A percentile compares a stretch with the other conserved stretches of the same genome.
These are phyloP conservation scores for Synergus gifuensis DNA, from an alignment of 2,888 invertebrate species.

Conservation along the genomic window DNA sequence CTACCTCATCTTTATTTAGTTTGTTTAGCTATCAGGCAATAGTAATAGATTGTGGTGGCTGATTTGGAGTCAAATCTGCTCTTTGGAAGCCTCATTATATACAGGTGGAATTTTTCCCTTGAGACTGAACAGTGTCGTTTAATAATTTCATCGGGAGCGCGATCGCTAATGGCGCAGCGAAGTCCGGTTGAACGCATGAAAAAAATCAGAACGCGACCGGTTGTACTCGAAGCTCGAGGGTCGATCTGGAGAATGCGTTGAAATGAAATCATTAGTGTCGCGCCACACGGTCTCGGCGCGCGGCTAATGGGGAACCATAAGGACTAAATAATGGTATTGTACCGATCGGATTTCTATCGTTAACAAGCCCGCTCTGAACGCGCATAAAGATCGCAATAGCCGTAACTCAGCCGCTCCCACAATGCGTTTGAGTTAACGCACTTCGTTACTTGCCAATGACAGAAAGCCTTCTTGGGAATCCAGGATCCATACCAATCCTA, in stretches of 20 bases:
- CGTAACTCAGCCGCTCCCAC: constrained; percentile 72
- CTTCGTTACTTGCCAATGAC: constrained; percentile 66
- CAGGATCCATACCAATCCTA: neutral
- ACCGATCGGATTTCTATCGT: constrained; percentile 75
- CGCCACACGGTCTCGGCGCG: constrained; percentile 49
- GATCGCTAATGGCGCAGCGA: neutral
- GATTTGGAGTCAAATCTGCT: constrained; percentile 5
- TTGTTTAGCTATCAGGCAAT: neutral
- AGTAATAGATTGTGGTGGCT: neutral
- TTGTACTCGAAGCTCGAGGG: constrained; percentile 46
- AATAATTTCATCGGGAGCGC: constrained; percentile 6
- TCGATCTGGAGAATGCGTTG: constrained; percentile 57
- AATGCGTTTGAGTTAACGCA: constrained; percentile 70
- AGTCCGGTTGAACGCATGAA: neutral
- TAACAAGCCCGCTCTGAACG: constrained; percentile 69
- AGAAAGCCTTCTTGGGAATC: constrained; percentile 61
- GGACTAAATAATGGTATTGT: constrained; percentile 76
- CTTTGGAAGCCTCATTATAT: neutral
- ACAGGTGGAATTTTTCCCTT: neutral
- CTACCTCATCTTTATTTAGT: neutral
- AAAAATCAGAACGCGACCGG: constrained; percentile 46
- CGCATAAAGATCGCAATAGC: constrained; percentile 68
- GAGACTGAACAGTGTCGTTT: neutral
- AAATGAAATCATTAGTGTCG: constrained; percentile 70
- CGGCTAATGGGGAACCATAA: constrained; percentile 65